Evolutionary conservation across 35 echinoderm and acorn worm genomes (phyloP).

Genomic region (Apostichopus japonicus): DNA sequence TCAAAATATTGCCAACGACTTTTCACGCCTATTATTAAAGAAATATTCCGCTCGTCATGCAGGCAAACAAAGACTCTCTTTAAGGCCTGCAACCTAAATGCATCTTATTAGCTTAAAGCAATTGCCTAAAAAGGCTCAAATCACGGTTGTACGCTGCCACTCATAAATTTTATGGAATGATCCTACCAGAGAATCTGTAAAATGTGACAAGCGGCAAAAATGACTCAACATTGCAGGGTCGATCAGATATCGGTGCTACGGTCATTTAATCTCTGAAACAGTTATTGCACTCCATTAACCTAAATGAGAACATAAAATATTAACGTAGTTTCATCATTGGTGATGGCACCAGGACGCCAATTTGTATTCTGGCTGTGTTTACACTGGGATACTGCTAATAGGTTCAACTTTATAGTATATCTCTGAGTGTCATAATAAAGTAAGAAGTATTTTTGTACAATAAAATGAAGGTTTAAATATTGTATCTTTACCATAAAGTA

Average conservation of each 20-base stretch:
- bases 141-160: neutral
- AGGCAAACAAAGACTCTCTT: neutral
- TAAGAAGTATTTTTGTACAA: too few species aligned
- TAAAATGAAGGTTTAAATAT: too few species aligned
- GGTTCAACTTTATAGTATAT: too few species aligned
- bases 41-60: neutral
- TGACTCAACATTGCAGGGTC: conserved; percentile 4
- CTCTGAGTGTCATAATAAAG: too few species aligned
- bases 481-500: too few species aligned
- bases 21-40: neutral
- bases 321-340: too few species aligned
- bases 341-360: too few species aligned
- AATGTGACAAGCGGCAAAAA: neutral
- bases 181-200: neutral
- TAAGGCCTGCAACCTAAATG: conserved; percentile 1
- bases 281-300: conserved; percentile 15
- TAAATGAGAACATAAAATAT: conserved; percentile 17
- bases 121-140: conserved; percentile 18
- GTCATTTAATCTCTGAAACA: conserved; percentile 4
- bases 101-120: conserved; percentile 10
- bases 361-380: too few species aligned
- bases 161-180: conserved; percentile 2
- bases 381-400: too few species aligned
- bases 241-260: neutral
- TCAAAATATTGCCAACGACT: neutral